Evolutionary conservation across 1,140 invertebrate species (phyloP).

Genomic region (Berghia stephanieae): DNA sequence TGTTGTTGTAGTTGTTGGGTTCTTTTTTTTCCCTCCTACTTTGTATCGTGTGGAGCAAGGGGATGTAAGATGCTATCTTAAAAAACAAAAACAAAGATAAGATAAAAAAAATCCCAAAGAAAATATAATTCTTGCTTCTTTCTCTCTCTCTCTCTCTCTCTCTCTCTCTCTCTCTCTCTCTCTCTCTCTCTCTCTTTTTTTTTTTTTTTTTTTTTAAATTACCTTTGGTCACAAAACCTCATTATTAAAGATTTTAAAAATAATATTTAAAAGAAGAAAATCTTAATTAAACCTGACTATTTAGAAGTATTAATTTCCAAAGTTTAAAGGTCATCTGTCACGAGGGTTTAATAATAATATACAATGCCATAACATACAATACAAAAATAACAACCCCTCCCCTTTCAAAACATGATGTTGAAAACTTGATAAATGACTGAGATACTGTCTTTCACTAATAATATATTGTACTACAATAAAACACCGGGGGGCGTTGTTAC

Average conservation of each 20-base stretch:
- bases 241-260: neutral
- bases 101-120: neutral
- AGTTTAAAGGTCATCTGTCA: neutral
- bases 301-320: neutral
- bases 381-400: neutral
- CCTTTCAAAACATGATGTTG: too few species aligned
- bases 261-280: too few species aligned
- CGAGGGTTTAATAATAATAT: neutral
- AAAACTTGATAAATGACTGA: too few species aligned
- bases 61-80: conserved; percentile 30
- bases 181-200: conserved; percentile 30
- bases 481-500: too few species aligned
- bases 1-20: conserved; percentile 30
- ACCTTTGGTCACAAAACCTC: neutral
- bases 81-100: conserved; percentile 19
- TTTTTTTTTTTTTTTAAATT: neutral
- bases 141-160: conserved; percentile 36
- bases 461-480: too few species aligned
- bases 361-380: neutral
- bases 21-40: conserved; percentile 29
- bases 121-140: neutral
- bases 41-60: neutral
- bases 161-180: conserved; percentile 39
- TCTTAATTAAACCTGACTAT: too few species aligned
- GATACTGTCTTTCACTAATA: too few species aligned